phyloP scores from a whole-genome alignment of 2,888 invertebrate species.

The Macrophya annulata region DNA sequence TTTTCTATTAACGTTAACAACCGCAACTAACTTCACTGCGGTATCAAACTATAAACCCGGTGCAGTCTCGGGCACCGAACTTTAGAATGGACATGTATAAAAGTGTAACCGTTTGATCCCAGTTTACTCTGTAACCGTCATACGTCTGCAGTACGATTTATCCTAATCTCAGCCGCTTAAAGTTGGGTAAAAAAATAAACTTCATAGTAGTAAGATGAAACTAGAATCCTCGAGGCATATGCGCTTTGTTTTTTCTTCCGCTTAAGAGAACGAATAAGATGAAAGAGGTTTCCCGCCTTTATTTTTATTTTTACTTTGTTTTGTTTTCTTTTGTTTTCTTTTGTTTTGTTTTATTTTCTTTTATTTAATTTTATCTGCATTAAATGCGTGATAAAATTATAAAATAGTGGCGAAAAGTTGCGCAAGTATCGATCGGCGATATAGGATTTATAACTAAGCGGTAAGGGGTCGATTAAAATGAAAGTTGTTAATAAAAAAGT shows the following conservation, averaged over 20 bases:
- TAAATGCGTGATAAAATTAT: not conserved
- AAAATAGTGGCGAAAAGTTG: not conserved
- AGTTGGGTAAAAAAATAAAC: not conserved
- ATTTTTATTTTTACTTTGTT: not conserved
- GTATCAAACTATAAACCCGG: constrained; percentile 35
- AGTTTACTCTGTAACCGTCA: not conserved
- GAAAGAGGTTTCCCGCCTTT: not conserved
- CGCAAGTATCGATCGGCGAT: not conserved
- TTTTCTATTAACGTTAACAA: constrained; percentile 71
- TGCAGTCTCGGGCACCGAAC: constrained; percentile 12
- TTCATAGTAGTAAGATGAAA: too few relatives aligned
- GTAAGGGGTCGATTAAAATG: constrained; percentile 32
- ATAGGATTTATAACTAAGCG: not conserved
- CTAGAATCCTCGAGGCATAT: too few relatives aligned
- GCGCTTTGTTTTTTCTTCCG: not conserved
- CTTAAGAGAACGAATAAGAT: not conserved
- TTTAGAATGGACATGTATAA: not conserved
- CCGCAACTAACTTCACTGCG: constrained; percentile 63
- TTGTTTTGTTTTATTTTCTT: not conserved
- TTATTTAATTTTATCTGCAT: not conserved
- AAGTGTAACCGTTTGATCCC: constrained; percentile 37
- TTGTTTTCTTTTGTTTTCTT: not conserved
- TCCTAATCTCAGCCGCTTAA: constrained; percentile 38
- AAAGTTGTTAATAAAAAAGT: constrained; percentile 25
- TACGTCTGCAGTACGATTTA: constrained; percentile 28